Conservation (phyloP, 2,797 vertebrate genomes). For the Poecilia gillii region DNA sequence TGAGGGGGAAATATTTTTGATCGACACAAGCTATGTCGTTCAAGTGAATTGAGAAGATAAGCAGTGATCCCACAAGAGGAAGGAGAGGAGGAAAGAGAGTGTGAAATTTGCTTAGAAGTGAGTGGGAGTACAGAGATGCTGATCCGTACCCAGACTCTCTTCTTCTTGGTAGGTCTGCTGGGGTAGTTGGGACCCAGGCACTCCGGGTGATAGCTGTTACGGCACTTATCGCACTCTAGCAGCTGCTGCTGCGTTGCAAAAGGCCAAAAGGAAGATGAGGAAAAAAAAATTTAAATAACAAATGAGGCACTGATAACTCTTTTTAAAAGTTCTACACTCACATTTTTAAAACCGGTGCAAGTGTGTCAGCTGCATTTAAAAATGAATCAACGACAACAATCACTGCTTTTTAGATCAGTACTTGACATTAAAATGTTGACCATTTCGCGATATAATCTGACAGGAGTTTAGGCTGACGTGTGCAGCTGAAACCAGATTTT, state of each 20-base stretch:
- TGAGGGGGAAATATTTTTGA: slow-evolving; percentile 28
- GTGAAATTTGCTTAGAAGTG: slow-evolving; percentile 24
- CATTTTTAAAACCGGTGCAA: neutral
- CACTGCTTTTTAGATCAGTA: neutral
- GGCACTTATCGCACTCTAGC: slow-evolving; percentile 99
- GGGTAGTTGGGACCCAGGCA: slow-evolving; percentile 99
- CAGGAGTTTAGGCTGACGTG: neutral
- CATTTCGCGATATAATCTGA: neutral
- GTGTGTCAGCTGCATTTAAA: neutral
- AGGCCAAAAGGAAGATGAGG: slow-evolving; percentile 14
- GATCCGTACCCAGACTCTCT: slow-evolving; percentile 93
- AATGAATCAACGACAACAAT: neutral
- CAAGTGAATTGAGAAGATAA: slow-evolving; percentile 21
- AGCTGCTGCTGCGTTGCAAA: slow-evolving; percentile 82
- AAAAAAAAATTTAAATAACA: slow-evolving; percentile 4
- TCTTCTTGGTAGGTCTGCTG: slow-evolving; percentile 97
- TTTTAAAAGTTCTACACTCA: neutral
- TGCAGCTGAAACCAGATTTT: neutral
- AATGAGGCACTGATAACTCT: neutral
- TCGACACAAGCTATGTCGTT: slow-evolving; percentile 13
- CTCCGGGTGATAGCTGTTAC: slow-evolving; percentile 99
- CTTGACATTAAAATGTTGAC: neutral
- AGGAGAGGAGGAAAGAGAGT: slow-evolving; percentile 30
- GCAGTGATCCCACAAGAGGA: slow-evolving; percentile 39
- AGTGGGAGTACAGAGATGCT: slow-evolving; percentile 4